phyloP scores from a whole-genome alignment of 2,113 vertebrate species.

The Atlantisia rogersi region DNA sequence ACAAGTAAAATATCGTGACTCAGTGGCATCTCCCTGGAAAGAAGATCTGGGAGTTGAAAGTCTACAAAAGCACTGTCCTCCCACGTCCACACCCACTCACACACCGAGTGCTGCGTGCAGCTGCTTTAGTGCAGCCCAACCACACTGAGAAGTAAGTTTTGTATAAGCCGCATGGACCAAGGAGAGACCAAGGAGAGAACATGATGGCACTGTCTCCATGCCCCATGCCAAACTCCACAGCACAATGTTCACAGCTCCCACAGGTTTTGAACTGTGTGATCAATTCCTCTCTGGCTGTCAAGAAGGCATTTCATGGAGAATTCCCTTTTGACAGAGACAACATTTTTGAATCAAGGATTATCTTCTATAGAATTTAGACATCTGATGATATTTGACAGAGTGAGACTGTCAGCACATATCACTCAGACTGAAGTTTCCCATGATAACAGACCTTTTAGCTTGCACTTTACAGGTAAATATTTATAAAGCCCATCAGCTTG shows the following conservation, averaged over 20 bases:
- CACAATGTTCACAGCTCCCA: neutral
- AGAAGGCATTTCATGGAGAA: neutral
- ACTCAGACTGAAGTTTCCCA: neutral
- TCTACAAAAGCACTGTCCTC: neutral
- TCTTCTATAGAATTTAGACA: neutral
- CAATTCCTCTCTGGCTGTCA: neutral
- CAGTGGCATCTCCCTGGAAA: neutral
- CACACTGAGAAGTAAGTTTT: neutral
- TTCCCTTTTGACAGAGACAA: neutral
- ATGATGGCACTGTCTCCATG: rapidly evolving
- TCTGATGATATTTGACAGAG: neutral
- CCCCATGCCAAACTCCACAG: no score
- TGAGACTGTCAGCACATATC: neutral
- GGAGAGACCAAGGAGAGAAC: rapidly evolving
- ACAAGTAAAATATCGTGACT: neutral
- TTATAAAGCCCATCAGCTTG: neutral
- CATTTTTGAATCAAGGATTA: neutral
- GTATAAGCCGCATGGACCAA: rapidly evolving
- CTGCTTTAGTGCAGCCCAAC: neutral
- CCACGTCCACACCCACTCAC: neutral
- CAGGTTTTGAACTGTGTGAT: neutral
- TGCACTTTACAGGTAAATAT: neutral
- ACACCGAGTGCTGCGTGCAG: rapidly evolving
- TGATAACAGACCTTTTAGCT: neutral
- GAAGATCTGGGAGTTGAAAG: neutral